Percentiles rank a stretch among this genome's conserved stretches.
These are phyloP conservation scores for Calidris pygmaea DNA, from an alignment of 2,113 vertebrate species.

Conservation along the genomic window DNA sequence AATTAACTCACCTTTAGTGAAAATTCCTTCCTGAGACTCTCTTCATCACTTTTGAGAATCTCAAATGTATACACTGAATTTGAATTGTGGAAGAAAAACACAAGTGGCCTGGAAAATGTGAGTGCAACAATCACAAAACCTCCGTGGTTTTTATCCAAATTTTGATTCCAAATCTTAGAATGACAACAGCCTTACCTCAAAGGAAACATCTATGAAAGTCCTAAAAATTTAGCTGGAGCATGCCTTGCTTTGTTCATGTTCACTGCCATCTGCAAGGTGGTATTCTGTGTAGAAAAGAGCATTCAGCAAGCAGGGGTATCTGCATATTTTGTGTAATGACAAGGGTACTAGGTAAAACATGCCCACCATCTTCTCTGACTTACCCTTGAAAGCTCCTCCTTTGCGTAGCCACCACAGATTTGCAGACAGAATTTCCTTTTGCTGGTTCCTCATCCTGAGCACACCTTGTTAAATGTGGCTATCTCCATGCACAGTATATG, in stretches of 20 bases:
- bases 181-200: neutral
- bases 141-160: neutral
- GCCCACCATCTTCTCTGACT: neutral
- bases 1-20: neutral
- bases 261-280: neutral
- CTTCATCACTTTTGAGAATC: neutral
- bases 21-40: neutral
- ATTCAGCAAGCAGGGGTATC: neutral
- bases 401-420: neutral
- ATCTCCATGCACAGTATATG: neutral
- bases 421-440: neutral
- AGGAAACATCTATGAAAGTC: neutral
- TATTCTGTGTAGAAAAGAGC: neutral
- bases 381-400: neutral
- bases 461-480: neutral
- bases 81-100: neutral
- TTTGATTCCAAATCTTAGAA: neutral
- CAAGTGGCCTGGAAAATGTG: neutral
- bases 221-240: neutral
- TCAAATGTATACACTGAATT: neutral
- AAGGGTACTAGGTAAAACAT: neutral
- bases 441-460: neutral
- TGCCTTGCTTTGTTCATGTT: neutral
- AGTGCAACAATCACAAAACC: neutral
- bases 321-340: neutral